Evolutionary conservation across 1,140 invertebrate genomes (phyloP), one percentile per base, ranked within the genome.

Genomic region (Dufourea novaeangliae): DNA sequence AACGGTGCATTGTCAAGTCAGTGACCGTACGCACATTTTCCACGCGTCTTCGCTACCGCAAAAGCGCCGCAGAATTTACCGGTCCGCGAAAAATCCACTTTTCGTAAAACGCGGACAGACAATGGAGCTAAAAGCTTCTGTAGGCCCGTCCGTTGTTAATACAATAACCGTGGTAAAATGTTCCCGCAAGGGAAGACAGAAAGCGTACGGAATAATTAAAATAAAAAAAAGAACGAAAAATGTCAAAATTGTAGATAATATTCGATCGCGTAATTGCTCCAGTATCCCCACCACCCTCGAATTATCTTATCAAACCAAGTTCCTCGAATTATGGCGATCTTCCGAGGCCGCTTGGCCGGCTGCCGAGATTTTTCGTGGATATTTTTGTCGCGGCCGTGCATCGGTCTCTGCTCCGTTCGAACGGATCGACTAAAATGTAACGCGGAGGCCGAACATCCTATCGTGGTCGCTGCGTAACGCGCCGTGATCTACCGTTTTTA

Each of bases 281-380:
- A 20, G 34, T 34, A 8, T 1, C 6, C 2, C 7, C 29, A 4
- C 14, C 12, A 8, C 20, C 25, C 29, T 37, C 44, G 66, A 84
- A 86, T 88, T 77, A 86, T 88, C 86, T 90, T 90, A 90, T 89
- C 88, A 88, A 81, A 78, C 25, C 44, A n/a, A 14, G 32, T 54
- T 27, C 73, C 52, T 78, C 70, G 68, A 62, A 72, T 66, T 75
- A 62, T 71, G 63, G 84, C 80, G 75, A 68, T 79, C 46, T 79
- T 79, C 75, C 83, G 86, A 87, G 83, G 84, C 82, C 71, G 78
- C 72, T 86, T 89, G 88, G 88, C 88, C 63, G 29, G 12, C 56
- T 79, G 88, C 88, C 88, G 86, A 90, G 80, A 89, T 87, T 87
- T 89, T 88, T 88, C 80, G 57, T 41, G 83, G 87, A 84, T 90